Percentiles rank a stretch among this genome's conserved stretches.
Conservation (phyloP, 2,113 vertebrate species). For the Macaca nemestrina region DNA sequence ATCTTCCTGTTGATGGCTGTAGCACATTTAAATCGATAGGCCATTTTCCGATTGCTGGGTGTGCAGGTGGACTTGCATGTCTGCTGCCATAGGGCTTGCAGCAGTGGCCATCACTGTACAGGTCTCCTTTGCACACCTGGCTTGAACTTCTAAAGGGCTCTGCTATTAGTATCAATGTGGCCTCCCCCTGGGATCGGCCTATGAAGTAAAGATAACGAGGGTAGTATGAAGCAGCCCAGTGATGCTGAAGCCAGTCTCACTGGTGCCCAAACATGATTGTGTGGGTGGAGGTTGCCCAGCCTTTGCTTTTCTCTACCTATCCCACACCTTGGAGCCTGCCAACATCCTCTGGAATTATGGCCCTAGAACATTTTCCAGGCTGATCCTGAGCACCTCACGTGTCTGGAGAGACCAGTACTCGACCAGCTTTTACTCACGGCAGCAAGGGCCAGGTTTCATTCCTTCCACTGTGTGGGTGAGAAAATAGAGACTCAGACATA, state of each 20-base stretch:
- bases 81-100: not conserved
- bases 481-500: not conserved
- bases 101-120: fast-evolving
- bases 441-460: fast-evolving
- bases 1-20: not conserved
- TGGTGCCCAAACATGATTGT: fast-evolving
- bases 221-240: too few species aligned
- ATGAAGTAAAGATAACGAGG: fast-evolving
- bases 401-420: too few species aligned
- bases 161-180: too few species aligned
- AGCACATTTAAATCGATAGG: too few species aligned
- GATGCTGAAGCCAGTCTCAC: fast-evolving
- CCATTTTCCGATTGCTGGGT: fast-evolving
- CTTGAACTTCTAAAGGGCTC: too few species aligned
- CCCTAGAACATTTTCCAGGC: not conserved
- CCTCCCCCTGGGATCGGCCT: not conserved
- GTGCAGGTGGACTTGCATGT: too few species aligned
- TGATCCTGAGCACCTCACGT: fast-evolving
- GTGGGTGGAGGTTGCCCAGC: too few species aligned
- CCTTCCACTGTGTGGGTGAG: not conserved
- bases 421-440: fast-evolving
- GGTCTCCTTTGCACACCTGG: not conserved
- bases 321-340: not conserved
- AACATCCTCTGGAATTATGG: fast-evolving
- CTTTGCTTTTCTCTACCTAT: not conserved